Base-by-base conservation (phyloP, 2,113 vertebrate species). In the Sceloporus undulatus region DNA sequence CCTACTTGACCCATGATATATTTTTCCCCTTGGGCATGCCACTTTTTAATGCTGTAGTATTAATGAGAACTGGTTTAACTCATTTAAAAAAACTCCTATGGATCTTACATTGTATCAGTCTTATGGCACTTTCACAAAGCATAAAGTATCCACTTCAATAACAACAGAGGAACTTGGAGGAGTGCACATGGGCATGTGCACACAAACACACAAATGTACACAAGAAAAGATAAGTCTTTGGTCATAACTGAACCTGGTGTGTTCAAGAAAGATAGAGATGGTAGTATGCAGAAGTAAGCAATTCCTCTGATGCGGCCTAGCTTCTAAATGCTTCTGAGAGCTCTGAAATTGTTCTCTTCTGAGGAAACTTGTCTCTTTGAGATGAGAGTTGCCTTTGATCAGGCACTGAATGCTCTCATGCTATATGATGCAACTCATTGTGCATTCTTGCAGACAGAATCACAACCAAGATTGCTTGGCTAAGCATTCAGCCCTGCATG, bases 201-300 rank as follows among this genome's bases (percentile, higher is more conserved):
- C 6, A 68, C 66, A 68, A 23, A 68, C 21, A 68, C 21, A 68
- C 29, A 75, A 75, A 21, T 6, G 66, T 25, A 68, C 87, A 0
- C 92, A 91, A 93, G 93, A 94, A 73, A 95, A 96, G 94, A 96
- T 96, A 96, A 92, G 56, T 13, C 80, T 92, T 91, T 66, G 70
- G 0, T 62, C 82, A 87, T 87, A 86, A 78, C 40, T 91, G n/a
- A 84, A 78, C 68, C 1, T 10, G n/a, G 54, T 89, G 0, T 87
- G 85, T 83, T 85, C 88, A 76, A 87, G 91, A 79, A 88, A 88
- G 84, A 91, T 79, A 82, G 90, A 87, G 73, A 62, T 78, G 29
- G 71, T 81, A 59, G 62, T 93, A 79, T 85, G 48, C 62, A 75
- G 90, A 86, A 91, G 82, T 92, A 91, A 81, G 80, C 70, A 90